Base-by-base conservation (phyloP, 2,113 vertebrate genomes). In the Muscicapa adusta region DNA sequence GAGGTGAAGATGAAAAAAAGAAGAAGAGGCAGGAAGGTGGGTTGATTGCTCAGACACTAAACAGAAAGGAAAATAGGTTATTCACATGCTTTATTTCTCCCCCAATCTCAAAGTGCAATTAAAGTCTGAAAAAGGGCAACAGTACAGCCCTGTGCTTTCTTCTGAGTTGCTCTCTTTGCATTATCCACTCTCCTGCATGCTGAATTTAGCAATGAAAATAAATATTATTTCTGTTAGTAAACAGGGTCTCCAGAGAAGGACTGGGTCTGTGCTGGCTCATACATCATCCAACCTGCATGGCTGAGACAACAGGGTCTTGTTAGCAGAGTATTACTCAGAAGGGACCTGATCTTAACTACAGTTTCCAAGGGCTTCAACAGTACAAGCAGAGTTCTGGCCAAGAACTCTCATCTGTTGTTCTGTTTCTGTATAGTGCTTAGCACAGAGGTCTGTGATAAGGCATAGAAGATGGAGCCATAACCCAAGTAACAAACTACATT, bases 171-270 rank as follows among this genome's bases (percentile, higher is more conserved):
- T 62, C 47, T 70, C 85, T 86, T 51, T 86, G 60, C 51, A 24
- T 77, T 68, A 86, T 48, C 65, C 25, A 20, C 68, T 88, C 68
- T 20, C 60, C 65, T 81, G 43, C 36, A 48, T 67, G 18, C 56
- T 84, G 51, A 68, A 88, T 92, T 94, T 91, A 93, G 91, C 72
- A 89, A 78, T 18, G 48, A 95, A 93, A 84, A 91, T 51, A 95
- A 94, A 14, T 78, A 84, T 45, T 71, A 63, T 86, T 95, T 80
- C 60, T 93, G 83, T 77, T 89, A 94, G 76, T 78, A 93, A 94
- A 60, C 82, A 88, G 58, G 56, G 40, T 77, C 79, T 93, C 67
- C 57, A 50, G 91, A 96, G 93, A 84, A 95, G 78, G 90, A 80
- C 34, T 78, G 58, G 40, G 40, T 91, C 80, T 94, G 54, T 96